phyloP scores from a whole-genome alignment of 2,888 invertebrate genomes.

The Scaptomyza polygonia region DNA sequence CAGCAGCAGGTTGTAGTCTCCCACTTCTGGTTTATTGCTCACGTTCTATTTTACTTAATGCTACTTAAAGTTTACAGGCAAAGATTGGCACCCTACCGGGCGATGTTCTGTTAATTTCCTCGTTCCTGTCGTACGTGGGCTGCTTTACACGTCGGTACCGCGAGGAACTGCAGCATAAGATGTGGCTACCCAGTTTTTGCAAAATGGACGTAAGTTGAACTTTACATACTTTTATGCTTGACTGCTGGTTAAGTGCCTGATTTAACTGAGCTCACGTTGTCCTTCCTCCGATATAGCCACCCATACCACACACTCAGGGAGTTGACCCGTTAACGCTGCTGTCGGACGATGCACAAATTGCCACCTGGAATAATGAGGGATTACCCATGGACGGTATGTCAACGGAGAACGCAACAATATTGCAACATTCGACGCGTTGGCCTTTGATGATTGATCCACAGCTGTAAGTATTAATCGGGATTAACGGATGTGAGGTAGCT shows the following conservation, averaged over 20 bases:
- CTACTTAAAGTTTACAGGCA: conserved; percentile 86
- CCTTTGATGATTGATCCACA: conserved; percentile 98
- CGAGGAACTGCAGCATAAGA: conserved; percentile 90
- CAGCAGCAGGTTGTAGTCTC: neutral
- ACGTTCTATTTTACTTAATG: conserved; percentile 10
- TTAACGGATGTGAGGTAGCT: neutral
- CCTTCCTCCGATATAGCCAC: conserved; percentile 84
- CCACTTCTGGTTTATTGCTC: conserved; percentile 6
- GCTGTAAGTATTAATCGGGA: conserved; percentile 84
- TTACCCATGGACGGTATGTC: conserved; percentile 97
- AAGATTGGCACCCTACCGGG: conserved; percentile 94
- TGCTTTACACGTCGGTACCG: conserved; percentile 96
- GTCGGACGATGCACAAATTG: conserved; percentile 96
- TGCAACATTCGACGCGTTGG: conserved; percentile 96
- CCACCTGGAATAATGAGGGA: conserved; percentile 97
- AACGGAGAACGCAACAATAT: conserved; percentile 96
- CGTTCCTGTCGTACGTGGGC: conserved; percentile 97
- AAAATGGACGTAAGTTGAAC: conserved; percentile 86
- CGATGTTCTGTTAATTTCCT: conserved; percentile 95
- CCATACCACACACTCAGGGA: conserved; percentile 91
- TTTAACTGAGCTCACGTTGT: conserved; percentile 4
- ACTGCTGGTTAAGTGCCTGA: conserved; percentile 2
- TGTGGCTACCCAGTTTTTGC: conserved; percentile 92
- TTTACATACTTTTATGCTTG: neutral
- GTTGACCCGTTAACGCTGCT: conserved; percentile 92